These are phyloP conservation scores for Fragum sueziense DNA, from an alignment of 2,888 invertebrate genomes.

Conservation along the genomic window DNA sequence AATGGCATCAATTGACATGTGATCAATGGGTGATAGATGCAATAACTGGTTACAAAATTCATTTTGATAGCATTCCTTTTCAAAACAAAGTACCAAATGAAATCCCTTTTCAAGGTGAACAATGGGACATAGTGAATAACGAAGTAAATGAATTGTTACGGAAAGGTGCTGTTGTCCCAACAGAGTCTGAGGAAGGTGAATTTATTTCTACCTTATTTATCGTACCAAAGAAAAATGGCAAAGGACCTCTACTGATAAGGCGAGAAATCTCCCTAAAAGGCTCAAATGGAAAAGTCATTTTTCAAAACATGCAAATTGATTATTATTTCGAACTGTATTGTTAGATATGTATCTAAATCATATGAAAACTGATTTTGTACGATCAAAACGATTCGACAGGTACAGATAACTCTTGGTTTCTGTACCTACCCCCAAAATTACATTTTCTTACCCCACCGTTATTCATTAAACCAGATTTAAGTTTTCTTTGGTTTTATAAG, in stretches of 20 bases:
- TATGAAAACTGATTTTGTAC: too few relatives aligned
- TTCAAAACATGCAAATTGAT: too few relatives aligned
- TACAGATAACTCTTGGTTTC: too few relatives aligned
- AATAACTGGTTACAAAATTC: conserved; percentile 31
- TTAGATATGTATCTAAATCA: too few relatives aligned
- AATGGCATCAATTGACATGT: conserved; percentile 21
- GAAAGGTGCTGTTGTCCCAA: conserved; percentile 26
- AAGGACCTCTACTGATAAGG: not conserved
- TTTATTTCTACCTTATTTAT: too few relatives aligned
- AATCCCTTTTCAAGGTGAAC: conserved; percentile 27
- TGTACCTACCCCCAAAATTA: too few relatives aligned
- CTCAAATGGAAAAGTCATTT: too few relatives aligned
- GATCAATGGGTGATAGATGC: not conserved
- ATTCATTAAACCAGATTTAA: too few relatives aligned
- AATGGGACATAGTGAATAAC: conserved; percentile 26
- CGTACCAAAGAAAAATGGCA: conserved; percentile 24
- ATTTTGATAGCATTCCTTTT: conserved; percentile 21
- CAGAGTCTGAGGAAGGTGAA: conserved; percentile 2
- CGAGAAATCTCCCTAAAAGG: too few relatives aligned
- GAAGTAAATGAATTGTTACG: conserved; percentile 16
- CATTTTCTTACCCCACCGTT: not conserved
- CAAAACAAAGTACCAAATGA: conserved; percentile 34
- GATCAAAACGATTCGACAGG: too few relatives aligned
- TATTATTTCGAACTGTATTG: too few relatives aligned
- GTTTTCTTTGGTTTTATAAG: too few relatives aligned